phyloP scores from a whole-genome alignment of 2,797 vertebrate species.

The Eulemur albifrons region DNA sequence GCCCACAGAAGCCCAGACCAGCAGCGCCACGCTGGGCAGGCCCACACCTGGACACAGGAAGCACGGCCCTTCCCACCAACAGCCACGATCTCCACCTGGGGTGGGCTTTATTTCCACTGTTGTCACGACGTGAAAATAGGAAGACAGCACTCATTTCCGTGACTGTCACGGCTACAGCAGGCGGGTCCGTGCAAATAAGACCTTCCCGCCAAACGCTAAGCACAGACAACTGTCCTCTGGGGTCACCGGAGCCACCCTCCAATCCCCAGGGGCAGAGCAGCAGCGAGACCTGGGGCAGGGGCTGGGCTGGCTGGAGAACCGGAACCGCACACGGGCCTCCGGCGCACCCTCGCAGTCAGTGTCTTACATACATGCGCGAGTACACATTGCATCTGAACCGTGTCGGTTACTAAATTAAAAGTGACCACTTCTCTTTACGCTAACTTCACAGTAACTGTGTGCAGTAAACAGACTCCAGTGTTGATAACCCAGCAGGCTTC shows the following conservation, averaged over 20 bases:
- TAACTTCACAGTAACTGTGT: conserved; percentile 85
- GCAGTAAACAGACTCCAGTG: conserved; percentile 85
- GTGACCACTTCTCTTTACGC: conserved; percentile 73
- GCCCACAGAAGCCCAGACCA: not conserved
- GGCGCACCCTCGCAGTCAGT: conserved; percentile 82
- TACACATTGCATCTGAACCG: conserved; percentile 78
- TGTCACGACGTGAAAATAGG: conserved; percentile 46
- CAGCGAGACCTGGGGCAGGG: conserved; percentile 55
- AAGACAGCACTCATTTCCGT: conserved; percentile 81
- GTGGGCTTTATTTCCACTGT: conserved; percentile 52
- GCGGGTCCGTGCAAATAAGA: conserved; percentile 70
- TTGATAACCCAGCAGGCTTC: conserved; percentile 73
- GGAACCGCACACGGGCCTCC: conserved; percentile 81
- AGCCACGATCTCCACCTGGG: not conserved
- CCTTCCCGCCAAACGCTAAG: conserved; percentile 70
- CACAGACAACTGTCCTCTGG: conserved; percentile 55
- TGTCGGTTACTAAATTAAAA: conserved; percentile 79
- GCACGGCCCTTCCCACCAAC: not conserved
- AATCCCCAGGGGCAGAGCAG: not conserved
- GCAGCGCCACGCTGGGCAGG: not conserved
- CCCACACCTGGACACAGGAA: not conserved
- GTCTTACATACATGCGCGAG: conserved; percentile 75
- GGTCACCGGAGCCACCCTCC: not conserved
- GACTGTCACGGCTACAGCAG: conserved; percentile 70
- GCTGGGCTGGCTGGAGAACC: conserved; percentile 82